These are phyloP conservation scores for Nasonovia ribisnigri DNA, from an alignment of 2,888 invertebrate genomes.

Conservation along the genomic window DNA sequence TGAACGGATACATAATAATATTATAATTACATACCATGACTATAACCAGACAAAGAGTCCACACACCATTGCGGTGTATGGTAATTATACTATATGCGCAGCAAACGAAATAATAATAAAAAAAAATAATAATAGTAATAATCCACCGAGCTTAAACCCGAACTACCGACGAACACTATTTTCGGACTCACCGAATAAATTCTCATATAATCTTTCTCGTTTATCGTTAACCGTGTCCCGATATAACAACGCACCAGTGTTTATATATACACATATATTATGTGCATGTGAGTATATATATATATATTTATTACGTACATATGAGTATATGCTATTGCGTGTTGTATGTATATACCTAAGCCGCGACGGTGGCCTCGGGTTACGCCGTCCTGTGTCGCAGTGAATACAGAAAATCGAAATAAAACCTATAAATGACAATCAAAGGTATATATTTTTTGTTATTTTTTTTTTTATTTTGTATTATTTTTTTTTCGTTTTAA, in stretches of 20 bases:
- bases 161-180: conserved; percentile 22
- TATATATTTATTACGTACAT: background rate
- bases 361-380: background rate
- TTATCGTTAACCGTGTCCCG: conserved; percentile 24
- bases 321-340: background rate
- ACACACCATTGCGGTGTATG: background rate
- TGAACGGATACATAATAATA: background rate
- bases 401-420: background rate
- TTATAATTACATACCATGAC: background rate
- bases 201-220: conserved; percentile 28
- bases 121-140: conserved; percentile 9
- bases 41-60: background rate
- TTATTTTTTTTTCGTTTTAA: conserved; percentile 27
- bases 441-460: conserved; percentile 19
- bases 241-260: background rate
- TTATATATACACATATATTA: background rate
- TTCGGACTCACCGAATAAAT: conserved; percentile 27
- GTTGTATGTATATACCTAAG: background rate
- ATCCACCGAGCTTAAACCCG: background rate
- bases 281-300: background rate
- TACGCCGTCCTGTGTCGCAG: background rate
- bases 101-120: background rate
- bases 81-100: background rate
- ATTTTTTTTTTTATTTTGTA: conserved; percentile 6
- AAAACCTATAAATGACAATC: conserved; percentile 53